Evolutionary conservation across 2,888 invertebrate genomes (phyloP).

Genomic region (Eurytoma californica): DNA sequence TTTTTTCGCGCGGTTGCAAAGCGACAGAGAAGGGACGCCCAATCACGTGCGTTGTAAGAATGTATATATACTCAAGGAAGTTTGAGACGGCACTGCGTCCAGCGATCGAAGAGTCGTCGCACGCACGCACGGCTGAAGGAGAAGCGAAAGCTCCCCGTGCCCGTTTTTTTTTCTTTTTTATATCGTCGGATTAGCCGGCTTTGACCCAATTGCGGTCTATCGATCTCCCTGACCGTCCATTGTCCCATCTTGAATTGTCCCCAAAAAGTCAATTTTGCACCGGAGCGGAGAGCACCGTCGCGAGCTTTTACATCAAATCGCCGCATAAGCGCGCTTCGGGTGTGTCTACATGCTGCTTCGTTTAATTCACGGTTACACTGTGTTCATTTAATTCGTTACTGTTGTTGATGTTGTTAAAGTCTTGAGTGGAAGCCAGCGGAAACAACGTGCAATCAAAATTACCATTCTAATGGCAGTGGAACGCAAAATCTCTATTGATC

Average conservation of each 20-base stretch:
- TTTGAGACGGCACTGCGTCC: constrained; percentile 66
- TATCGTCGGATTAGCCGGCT: not conserved
- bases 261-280: constrained; percentile 12
- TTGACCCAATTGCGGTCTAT: not conserved
- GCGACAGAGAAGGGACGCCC: constrained; percentile 75
- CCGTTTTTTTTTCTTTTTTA: not conserved
- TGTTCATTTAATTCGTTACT: no score
- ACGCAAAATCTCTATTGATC: no score
- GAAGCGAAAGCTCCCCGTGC: not conserved
- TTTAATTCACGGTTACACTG: no score
- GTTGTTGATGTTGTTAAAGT: no score
- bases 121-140: not conserved
- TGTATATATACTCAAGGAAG: constrained; percentile 59
- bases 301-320: no score
- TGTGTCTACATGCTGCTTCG: no score
- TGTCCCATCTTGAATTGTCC: constrained; percentile 9
- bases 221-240: not conserved
- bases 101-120: constrained; percentile 68
- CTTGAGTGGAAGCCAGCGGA: no score
- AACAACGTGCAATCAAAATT: no score
- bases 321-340: no score
- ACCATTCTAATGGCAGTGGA: no score
- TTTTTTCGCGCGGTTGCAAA: constrained; percentile 61
- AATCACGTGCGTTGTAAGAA: constrained; percentile 69
- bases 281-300: no score